Base-by-base conservation (phyloP, 2,797 vertebrate genomes). In the Erpetoichthys calabaricus region DNA sequence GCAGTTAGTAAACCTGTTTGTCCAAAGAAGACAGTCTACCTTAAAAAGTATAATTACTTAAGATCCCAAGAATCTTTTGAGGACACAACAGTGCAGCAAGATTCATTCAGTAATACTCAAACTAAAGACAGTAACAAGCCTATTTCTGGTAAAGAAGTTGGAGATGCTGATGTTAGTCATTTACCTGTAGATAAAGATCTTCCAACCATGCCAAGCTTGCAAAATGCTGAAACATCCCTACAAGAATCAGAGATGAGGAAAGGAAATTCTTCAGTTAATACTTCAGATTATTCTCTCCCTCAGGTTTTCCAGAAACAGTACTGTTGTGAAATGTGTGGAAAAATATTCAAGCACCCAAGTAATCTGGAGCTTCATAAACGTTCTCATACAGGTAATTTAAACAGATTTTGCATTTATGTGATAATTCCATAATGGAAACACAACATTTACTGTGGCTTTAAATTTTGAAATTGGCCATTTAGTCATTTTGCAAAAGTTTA, bases 311-410 rank as follows among this genome's bases (percentile, higher is more conserved):
- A 86, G 68, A 90, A 79, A 61, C 92, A 94, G 47, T 96, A 94
- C 42, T 80, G 87, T 3, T 98, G 94, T 66, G 82, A 89, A 3
- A 65, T 91, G 54, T 99, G 96, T 58, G 88, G 93, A 9, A 99
- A 98, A 67, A 85, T 90, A 62, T 98, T 97, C 67, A 97, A 96
- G 72, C 96, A 99, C 72, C 94, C 94, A 0, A 99, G 96, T 84
- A 98, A 98, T 73, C 67, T 99, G 78, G 91, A 97, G 76, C 89
- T 97, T 9, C 96, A 98, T 82, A 91, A 84, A 73, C 90, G 96
- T 67, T 97, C 91, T 52, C 96, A 99, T 65, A 98, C 94, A 65
- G 96, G 96, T 98, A 89, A 4, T 59, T 63, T 9, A 54, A 8
- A 51, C 3, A 4, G 8, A 51, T 25, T 25, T 25, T 25, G 25